Conservation (phyloP, 2,113 vertebrate species). For the Argyrosomus japonicus region DNA sequence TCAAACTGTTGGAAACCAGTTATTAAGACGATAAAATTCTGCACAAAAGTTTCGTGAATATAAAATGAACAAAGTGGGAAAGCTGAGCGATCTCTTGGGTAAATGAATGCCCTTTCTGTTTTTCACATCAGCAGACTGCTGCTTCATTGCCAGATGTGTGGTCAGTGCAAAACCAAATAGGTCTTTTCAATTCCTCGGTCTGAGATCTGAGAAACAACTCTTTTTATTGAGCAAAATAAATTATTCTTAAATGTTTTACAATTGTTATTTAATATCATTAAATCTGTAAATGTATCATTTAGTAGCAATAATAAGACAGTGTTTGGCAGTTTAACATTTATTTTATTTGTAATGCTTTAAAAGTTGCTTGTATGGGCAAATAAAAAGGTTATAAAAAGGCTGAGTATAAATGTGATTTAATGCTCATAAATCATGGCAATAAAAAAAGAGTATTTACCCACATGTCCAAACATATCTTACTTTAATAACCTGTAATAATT, state of each 20-base stretch:
- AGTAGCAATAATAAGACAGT: neutral
- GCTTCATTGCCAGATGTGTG: neutral
- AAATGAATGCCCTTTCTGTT: constrained; percentile 4
- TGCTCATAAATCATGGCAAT: neutral
- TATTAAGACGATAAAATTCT: neutral
- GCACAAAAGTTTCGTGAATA: neutral
- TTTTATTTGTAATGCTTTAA: neutral
- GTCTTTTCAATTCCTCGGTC: neutral
- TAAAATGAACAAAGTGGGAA: constrained; percentile 6
- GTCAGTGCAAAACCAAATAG: constrained; percentile 11
- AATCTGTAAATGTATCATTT: neutral
- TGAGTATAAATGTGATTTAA: neutral
- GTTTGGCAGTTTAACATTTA: neutral
- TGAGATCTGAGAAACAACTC: neutral
- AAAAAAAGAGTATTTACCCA: neutral
- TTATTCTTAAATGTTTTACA: neutral
- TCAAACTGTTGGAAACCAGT: neutral
- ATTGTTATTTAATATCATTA: neutral
- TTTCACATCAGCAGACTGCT: constrained; percentile 1
- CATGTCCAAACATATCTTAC: neutral
- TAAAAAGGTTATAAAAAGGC: neutral
- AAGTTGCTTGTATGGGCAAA: neutral
- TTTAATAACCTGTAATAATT: neutral
- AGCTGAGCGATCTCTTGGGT: neutral
- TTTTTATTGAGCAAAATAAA: neutral